Base-by-base conservation (phyloP, 2,888 invertebrate genomes). In the Trichacis sp. region DNA sequence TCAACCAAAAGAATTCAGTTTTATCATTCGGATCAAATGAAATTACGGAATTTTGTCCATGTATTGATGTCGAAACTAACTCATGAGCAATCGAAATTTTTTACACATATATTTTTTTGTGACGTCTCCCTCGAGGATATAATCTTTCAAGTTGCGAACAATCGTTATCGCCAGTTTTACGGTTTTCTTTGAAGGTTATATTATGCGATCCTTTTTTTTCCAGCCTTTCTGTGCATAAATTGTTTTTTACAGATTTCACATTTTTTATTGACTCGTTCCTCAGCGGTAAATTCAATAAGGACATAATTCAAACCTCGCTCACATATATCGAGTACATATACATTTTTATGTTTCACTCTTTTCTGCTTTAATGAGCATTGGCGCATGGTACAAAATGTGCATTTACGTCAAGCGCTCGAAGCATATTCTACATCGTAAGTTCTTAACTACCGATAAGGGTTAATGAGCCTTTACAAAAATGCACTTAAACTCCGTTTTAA, bases 111-210 rank as follows among this genome's bases (percentile, higher is more conserved):
- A n/a, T n/a, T n/a, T 18, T 43, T 43, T 48, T 8, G 30, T 47
- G 51, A 24, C 46, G 51, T 47, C 40, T 58, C 47, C 47, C 58
- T 51, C 58, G 51, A 58, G 47, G 51, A 51, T 24, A 5, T 24
- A 24, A 24, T 24, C 24, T 24, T 24, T 8, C 24, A 24, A 24
- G 3, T 24, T n/a, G n/a, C n/a, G 24, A 24, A 24, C 24, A 24
- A 24, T 24, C n/a, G n/a, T n/a, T n/a, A n/a, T n/a, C n/a, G n/a
- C n/a, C n/a, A n/a, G n/a, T n/a, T n/a, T n/a, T n/a, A n/a, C n/a
- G n/a, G n/a, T n/a, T n/a, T n/a, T n/a, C n/a, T n/a, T n/a, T n/a
- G n/a, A n/a, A n/a, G n/a, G n/a, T n/a, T n/a, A n/a, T n/a, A n/a
- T n/a, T n/a, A n/a, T n/a, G n/a, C n/a, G n/a, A n/a, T n/a, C n/a